phyloP scores from a whole-genome alignment of 53 echinoderm and acorn worm genomes.

The Arbacia lixula region DNA sequence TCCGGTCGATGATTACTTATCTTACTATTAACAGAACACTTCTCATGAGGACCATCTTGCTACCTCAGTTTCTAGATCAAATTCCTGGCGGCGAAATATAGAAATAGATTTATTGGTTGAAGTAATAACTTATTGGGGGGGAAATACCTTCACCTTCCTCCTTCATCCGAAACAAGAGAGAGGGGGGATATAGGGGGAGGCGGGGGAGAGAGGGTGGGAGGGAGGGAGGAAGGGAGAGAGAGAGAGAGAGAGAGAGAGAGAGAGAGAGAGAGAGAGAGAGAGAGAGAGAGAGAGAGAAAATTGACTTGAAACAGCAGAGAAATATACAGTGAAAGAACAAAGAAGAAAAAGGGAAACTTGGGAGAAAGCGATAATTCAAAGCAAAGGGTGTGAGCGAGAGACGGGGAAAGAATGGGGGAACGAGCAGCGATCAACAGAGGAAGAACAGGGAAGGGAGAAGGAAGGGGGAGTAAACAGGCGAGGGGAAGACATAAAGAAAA shows the following conservation, averaged over 20 bases:
- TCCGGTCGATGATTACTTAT: too few relatives aligned
- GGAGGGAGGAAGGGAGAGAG: not conserved
- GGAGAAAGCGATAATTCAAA: not conserved
- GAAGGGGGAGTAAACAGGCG: not conserved
- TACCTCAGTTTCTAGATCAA: too few relatives aligned
- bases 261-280: not conserved
- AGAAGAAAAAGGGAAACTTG: not conserved
- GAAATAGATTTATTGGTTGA: too few relatives aligned
- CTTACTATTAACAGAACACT: too few relatives aligned
- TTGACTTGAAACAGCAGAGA: not conserved
- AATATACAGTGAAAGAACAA: not conserved
- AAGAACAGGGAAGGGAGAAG: not conserved
- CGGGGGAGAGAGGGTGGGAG: not conserved
- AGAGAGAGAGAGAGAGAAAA: not conserved
- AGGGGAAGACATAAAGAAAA: not conserved
- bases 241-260: conserved; percentile 1
- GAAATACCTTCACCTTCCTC: too few relatives aligned
- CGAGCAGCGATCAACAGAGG: not conserved
- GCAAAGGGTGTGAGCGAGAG: not conserved
- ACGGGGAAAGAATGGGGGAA: not conserved
- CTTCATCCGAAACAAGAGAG: too few relatives aligned
- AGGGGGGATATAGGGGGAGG: not conserved
- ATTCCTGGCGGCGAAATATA: too few relatives aligned
- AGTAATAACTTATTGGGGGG: too few relatives aligned
- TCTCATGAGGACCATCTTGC: too few relatives aligned